Evolutionary conservation across 2,113 vertebrate species (phyloP), one percentile per base, ranked within the genome.

Genomic region (Cyphomyrus discorhynchus): DNA sequence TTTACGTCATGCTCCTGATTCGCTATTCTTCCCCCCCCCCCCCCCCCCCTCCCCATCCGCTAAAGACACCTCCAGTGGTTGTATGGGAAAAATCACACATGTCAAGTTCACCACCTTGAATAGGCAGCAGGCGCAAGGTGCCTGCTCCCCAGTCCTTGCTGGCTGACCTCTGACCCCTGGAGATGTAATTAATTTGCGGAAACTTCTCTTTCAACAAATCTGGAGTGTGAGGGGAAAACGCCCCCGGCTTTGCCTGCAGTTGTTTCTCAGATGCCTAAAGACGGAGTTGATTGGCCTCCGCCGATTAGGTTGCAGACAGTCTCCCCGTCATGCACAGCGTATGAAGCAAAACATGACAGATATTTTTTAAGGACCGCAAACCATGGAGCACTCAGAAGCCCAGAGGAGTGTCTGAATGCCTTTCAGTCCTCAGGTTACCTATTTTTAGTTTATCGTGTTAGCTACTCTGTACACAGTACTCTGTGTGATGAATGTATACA

Each of bases 41-140:
- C 24, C 1, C 15, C 77, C 77, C 35, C 19, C 15, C 77, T 39
- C 35, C 19, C 49, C n/a, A 24, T 27, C 11, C 92, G 91, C 91
- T 86, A 87, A 90, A 93, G 93, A 92, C 91, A 87, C 92, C 92
- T 91, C 91, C 90, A 92, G 90, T 93, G 92, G 92, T 92, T 90
- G 95, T 93, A 95, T 93, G 94, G 93, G 91, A 91, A 94, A 93
- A 94, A 93, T 93, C 93, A 94, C 90, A 92, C 91, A 90, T 93
- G 93, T 93, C 94, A 93, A 92, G 89, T 89, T 90, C 90, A 91
- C 91, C 92, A 94, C 91, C 77, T 92, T 53, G 87, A 92, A 70
- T 80, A 9, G 31, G 91, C 93, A 92, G 74, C 88, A 92, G 62
- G 91, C 8, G 50, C 93, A 93, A 95, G 94, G 93, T 95, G 93